phyloP scores from a whole-genome alignment of 2,797 vertebrate genomes.

The Ctenosaura bakeri region DNA sequence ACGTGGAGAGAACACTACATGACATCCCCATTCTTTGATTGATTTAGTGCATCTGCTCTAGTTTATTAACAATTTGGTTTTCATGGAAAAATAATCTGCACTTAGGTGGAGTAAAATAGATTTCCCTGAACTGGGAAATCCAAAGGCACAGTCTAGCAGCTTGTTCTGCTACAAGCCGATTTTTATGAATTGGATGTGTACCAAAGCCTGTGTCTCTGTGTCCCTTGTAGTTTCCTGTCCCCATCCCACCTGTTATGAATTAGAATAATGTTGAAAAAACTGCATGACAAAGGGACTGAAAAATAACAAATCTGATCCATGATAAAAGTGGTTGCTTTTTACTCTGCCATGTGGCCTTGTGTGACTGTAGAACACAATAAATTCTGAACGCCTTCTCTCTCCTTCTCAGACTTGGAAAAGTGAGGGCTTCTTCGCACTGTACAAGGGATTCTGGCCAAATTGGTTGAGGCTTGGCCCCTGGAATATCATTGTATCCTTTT shows the following conservation, averaged over 20 bases:
- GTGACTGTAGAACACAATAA: neutral
- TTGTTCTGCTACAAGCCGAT: neutral
- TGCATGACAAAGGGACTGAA: neutral
- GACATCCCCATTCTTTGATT: no score
- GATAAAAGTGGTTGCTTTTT: neutral
- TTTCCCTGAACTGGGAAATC: neutral
- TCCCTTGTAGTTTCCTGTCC: neutral
- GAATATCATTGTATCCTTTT: conserved; percentile 99
- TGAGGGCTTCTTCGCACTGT: conserved; percentile 96
- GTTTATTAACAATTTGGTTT: neutral
- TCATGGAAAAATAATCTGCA: neutral
- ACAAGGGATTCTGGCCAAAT: conserved; percentile 98
- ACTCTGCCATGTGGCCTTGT: neutral
- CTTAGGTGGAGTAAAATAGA: neutral
- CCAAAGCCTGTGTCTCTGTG: neutral
- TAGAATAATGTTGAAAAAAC: neutral
- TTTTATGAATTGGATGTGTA: neutral
- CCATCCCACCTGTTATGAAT: neutral
- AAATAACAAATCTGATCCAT: neutral
- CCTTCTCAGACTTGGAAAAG: conserved; percentile 90
- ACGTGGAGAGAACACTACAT: no score
- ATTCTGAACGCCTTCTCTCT: conserved; percentile 44
- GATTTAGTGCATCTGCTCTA: no score
- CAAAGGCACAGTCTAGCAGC: neutral
- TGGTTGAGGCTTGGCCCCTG: conserved; percentile 97